phyloP scores from a whole-genome alignment of 2,797 vertebrate species.

The Melopsittacus undulatus region DNA sequence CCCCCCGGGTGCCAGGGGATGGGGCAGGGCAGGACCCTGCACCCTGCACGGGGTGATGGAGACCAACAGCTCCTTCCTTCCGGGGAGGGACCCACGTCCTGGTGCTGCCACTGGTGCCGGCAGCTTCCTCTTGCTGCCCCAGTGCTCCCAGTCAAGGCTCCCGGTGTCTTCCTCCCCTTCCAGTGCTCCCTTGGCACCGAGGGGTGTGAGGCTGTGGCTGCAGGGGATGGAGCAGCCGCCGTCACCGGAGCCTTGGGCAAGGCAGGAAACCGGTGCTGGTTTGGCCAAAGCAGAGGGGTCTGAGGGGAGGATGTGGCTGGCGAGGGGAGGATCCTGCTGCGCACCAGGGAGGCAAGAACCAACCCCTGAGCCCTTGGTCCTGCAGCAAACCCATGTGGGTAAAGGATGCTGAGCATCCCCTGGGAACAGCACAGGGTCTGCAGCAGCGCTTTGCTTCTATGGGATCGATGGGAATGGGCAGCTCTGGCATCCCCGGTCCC shows the following conservation, averaged over 20 bases:
- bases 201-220: not conserved
- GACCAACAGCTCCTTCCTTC: not conserved
- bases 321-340: not conserved
- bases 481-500: not conserved
- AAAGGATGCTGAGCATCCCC: not conserved
- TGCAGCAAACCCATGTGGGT: fast-evolving
- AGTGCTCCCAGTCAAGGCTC: fast-evolving
- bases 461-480: not conserved
- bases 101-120: not conserved
- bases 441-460: fast-evolving
- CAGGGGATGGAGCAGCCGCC: not conserved
- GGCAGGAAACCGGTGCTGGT: not conserved
- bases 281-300: not conserved
- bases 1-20: not conserved
- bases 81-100: not conserved
- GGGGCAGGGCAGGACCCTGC: not conserved
- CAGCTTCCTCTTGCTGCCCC: constrained; percentile 29
- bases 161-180: not conserved
- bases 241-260: not conserved
- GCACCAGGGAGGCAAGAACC: not conserved
- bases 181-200: fast-evolving
- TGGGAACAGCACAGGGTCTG: not conserved
- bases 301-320: not conserved
- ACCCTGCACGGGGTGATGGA: not conserved
- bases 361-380: fast-evolving